phyloP scores from a whole-genome alignment of 2,888 invertebrate species.

The Suillia variegata region DNA sequence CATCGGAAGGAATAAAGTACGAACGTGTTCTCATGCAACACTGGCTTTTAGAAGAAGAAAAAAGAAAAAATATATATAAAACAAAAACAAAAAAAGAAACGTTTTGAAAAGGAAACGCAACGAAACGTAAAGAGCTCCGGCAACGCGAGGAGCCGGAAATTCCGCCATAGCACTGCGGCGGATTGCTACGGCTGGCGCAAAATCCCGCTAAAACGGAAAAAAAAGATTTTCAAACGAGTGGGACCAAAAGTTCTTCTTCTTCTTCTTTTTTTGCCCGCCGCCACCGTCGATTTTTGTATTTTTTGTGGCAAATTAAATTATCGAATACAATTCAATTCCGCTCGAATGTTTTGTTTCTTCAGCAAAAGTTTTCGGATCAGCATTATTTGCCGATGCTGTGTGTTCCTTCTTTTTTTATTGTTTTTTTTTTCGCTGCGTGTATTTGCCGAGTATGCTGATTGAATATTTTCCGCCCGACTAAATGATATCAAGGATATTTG shows the following conservation, averaged over 20 bases:
- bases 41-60: not conserved
- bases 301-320: slow-evolving; percentile 44
- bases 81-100: no score
- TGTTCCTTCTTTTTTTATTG: slow-evolving; percentile 37
- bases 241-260: no score
- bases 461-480: slow-evolving; percentile 59
- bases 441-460: slow-evolving; percentile 59
- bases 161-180: no score
- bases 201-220: not conserved
- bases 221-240: not conserved
- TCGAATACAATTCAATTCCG: slow-evolving; percentile 51
- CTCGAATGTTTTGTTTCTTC: slow-evolving; percentile 49
- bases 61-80: not conserved
- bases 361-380: slow-evolving; percentile 37
- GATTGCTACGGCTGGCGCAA: no score
- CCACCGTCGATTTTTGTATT: slow-evolving; percentile 5
- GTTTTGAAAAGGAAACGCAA: slow-evolving; percentile 5
- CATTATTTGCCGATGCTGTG: slow-evolving; percentile 53
- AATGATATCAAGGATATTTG: slow-evolving; percentile 59
- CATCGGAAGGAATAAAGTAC: slow-evolving; percentile 15
- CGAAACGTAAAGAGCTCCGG: not conserved
- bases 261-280: no score
- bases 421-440: slow-evolving; percentile 22
- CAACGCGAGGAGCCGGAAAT: not conserved
- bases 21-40: slow-evolving; percentile 17